phyloP scores from a whole-genome alignment of 1,140 invertebrate genomes.

The Sarcophaga peregrina region DNA sequence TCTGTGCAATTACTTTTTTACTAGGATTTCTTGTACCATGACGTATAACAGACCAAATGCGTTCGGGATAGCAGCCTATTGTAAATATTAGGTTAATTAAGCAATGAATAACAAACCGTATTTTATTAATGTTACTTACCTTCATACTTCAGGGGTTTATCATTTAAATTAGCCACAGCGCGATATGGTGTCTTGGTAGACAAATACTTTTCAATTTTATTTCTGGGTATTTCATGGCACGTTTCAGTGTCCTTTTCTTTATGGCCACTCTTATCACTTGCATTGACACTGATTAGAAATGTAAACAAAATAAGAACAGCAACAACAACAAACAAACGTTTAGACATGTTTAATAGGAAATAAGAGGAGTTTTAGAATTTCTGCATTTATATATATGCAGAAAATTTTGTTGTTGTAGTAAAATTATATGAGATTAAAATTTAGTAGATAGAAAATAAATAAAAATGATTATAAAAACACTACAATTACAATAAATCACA shows the following conservation, averaged over 20 bases:
- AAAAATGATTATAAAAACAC: background rate
- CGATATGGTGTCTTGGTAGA: slow-evolving; percentile 74
- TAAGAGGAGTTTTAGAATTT: background rate
- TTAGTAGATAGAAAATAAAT: background rate
- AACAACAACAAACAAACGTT: background rate
- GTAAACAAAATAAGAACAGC: background rate
- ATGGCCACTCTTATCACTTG: background rate
- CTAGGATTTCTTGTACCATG: slow-evolving; percentile 78
- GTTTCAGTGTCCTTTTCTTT: background rate
- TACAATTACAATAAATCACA: background rate
- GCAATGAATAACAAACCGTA: slow-evolving; percentile 28
- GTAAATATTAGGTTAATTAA: slow-evolving; percentile 39
- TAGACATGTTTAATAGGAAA: background rate
- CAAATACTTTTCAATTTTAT: slow-evolving; percentile 63
- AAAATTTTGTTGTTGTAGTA: background rate
- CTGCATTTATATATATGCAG: background rate
- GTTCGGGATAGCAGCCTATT: slow-evolving; percentile 71
- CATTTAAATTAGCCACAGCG: slow-evolving; percentile 71
- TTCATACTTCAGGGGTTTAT: slow-evolving; percentile 67
- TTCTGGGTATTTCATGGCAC: background rate
- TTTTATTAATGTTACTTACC: slow-evolving; percentile 64
- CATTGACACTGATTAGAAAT: background rate
- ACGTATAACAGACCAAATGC: slow-evolving; percentile 75
- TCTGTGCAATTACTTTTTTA: slow-evolving; percentile 68
- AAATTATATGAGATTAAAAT: background rate